Base-by-base conservation (phyloP, 2,113 vertebrate genomes). In the Rhinogobius similis region DNA sequence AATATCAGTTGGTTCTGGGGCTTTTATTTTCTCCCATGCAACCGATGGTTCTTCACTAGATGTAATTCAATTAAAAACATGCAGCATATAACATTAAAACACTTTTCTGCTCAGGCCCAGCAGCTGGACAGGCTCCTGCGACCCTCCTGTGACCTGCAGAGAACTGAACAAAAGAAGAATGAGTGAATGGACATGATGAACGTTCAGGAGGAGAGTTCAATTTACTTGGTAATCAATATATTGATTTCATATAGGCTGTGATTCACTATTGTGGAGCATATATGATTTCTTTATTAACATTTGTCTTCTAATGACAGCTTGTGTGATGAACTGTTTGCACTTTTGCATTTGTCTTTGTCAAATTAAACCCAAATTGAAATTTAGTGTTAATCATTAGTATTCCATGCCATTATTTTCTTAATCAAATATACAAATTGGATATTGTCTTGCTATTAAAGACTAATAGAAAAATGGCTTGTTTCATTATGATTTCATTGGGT, bases 211-310 rank as follows among this genome's bases (percentile, higher is more conserved):
- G 3, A 53, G 12, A 53, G 11, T 56, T 27, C 24, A 26, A 56
- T 56, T 56, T 16, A 56, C 53, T 56, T 24, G 24, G 13, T 56
- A 56, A 56, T 56, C 53, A 56, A 56, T 56, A 56, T 27, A 56
- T 56, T 56, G 53, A 56, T 18, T 8, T 27, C 2, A 56, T 56
- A 56, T 18, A 27, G 53, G 53, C 18, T 27, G 24, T 56, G 24
- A 56, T 18, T 26, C 24, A 29, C 29, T 56, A 56, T 14, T 27
- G 53, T 26, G 12, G 53, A 16, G 5, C 53, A 56, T 29, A 56
- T 29, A 16, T 56, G 53, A 56, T 3, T 27, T 29, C 53, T 27
- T 5, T 56, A 29, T 56, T 27, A 56, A 56, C 11, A 27, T 56
- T 1, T 7, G 11, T 56, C 13, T 56, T 9, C 16, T 9, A 56